Evolutionary conservation across 1,140 invertebrate genomes (phyloP), one percentile per base, ranked within the genome.

Genomic region (Subanguina moxae): DNA sequence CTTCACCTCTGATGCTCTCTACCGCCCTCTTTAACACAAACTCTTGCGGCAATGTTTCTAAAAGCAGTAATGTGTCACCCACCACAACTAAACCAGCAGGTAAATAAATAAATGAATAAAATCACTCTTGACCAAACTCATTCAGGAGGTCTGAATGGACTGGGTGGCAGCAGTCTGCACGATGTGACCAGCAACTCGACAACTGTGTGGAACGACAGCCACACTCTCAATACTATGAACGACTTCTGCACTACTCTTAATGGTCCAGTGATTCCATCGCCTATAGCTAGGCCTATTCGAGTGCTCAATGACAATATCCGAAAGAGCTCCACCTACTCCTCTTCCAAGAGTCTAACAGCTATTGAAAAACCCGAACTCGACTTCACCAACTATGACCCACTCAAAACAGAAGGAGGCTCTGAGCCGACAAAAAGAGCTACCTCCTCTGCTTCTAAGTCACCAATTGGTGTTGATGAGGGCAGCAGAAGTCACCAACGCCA

Each of bases 231-330:
- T 19, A 52, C 48, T 52, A 7, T 52, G 48, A 15, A 52, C 48
- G 23, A 52, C 48, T 52, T 52, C 15, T 52, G 3, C 3, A 7
- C n/a, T 19, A 52, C 48, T 52, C n/a, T 11, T 11, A 38, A 11
- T 11, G 48, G n/a, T 52, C n/a, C 48, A 52, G 48, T 52, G 48
- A 52, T 52, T 15, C 48, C 48, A 5, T 52, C 48, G 17, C 48
- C 48, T 7, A 52, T 52, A 21, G 48, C 48, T 15, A 19, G 48
- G 17, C 48, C 48, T 15, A 52, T 38, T 11, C 32, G 32, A 38
- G 32, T 38, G 32, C 32, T 38, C 3, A 38, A 38, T 38, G 32
- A 38, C 32, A 38, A 11, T 11, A 38, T 38, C 11, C 32, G 32
- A 38, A 38, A 38, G 11, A 38, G 32, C 32, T 38, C 32, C 11